These are phyloP conservation scores for Fragum sueziense DNA, from an alignment of 2,888 invertebrate genomes.

Conservation along the genomic window DNA sequence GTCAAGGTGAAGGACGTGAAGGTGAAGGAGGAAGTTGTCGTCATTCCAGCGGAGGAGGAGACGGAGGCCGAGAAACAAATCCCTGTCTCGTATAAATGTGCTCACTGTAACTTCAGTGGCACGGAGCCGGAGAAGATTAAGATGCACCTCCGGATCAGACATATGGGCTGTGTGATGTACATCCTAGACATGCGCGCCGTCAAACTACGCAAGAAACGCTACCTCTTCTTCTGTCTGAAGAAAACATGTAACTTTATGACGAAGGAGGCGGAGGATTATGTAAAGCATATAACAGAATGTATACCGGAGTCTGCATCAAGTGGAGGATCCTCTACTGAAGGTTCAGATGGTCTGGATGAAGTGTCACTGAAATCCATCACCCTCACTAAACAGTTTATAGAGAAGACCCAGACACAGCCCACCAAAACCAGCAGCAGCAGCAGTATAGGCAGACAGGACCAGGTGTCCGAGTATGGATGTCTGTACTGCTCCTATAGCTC, in stretches of 20 bases:
- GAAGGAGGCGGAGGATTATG: conserved; percentile 63
- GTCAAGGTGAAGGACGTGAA: not conserved
- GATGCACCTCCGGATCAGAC: conserved; percentile 61
- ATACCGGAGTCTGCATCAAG: conserved; percentile 70
- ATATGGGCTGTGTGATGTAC: conserved; percentile 64
- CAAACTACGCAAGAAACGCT: conserved; percentile 61
- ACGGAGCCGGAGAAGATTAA: conserved; percentile 60
- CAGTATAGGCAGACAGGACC: conserved; percentile 45
- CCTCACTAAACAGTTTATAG: conserved; percentile 58
- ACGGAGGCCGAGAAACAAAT: conserved; percentile 58
- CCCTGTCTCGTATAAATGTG: conserved; percentile 68
- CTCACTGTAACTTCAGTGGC: conserved; percentile 68
- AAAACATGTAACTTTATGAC: conserved; percentile 69
- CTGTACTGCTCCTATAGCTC: conserved; percentile 65
- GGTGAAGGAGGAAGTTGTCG: not conserved
- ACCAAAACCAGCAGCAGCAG: too few relatives aligned
- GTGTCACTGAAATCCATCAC: conserved; percentile 60
- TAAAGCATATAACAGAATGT: conserved; percentile 68
- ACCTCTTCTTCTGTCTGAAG: conserved; percentile 71
- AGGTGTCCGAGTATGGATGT: conserved; percentile 67
- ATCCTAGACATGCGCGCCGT: conserved; percentile 67
- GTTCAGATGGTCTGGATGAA: conserved; percentile 53
- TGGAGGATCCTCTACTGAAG: conserved; percentile 24
- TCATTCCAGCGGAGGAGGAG: conserved; percentile 34
- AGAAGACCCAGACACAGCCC: conserved; percentile 53